Base-by-base conservation (phyloP, 2,797 vertebrate genomes). In the Myripristis jacobus region DNA sequence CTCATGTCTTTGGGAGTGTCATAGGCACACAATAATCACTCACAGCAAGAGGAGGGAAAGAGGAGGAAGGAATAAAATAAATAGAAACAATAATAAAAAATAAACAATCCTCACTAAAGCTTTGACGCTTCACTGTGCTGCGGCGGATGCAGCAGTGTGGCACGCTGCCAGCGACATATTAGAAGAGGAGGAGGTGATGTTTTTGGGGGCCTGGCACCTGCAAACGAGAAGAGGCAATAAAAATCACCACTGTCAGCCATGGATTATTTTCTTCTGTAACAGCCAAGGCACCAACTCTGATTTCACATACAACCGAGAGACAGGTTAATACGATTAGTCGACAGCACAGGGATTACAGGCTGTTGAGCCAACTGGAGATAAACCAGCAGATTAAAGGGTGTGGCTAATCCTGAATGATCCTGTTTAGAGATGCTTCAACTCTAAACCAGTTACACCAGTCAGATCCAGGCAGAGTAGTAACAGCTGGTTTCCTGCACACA, bases 141-240 rank as follows among this genome's bases (percentile, higher is more conserved):
- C 86, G 11, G 91, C 68, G 11, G 91, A 81, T 9, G 89, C 64
- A 61, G 85, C 72, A 29, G 92, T 90, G 57, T 89, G 93, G 67
- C 22, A 96, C 7, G 25, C 74, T 38, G 90, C 85, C 80, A 96
- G 73, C 43, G 96, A 95, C 60, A 90, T 88, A 15, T 93, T 93
- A 22, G 96, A 94, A 46, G 94, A 85, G 3, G 96, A 96, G 59
- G 96, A 92, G 0, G 95, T 87, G 81, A 96, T 90, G 58, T 91
- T 91, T 82, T 94, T 95, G 0, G 93, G 93, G 24, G 88, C 91
- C 93, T 96, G 96, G 88, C 94, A 97, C 97, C 97, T 98, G 93
- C 11, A 77, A 58, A 67, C 62, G 75, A 55, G 66, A 62, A 16
- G 36, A 44, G 53, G 25, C 69, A 15, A 66, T 62, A 13, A 10